Conservation (phyloP, 2,797 vertebrate genomes). For the Pogonophryne albipinna region DNA sequence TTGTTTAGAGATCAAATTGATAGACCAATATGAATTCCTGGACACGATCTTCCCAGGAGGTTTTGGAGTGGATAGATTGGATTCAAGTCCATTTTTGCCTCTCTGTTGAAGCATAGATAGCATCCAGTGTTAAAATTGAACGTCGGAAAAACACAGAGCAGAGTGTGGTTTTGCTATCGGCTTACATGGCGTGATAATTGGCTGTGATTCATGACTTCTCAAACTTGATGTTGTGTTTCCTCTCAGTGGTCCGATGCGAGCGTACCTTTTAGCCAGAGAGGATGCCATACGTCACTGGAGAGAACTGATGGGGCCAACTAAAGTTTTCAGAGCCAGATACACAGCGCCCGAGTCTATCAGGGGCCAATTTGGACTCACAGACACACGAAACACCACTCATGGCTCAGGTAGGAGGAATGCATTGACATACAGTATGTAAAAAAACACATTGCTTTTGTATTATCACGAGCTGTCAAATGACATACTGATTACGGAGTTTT, state of each 20-base stretch:
- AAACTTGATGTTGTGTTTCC: not conserved
- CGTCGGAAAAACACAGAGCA: not conserved
- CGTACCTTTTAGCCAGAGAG: constrained; percentile 93
- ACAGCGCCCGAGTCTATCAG: constrained; percentile 88
- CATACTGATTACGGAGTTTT: not conserved
- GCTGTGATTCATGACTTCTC: not conserved
- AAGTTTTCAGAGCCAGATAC: constrained; percentile 91
- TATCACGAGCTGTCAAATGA: constrained; percentile 1
- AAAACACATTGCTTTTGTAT: not conserved
- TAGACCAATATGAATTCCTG: constrained; percentile 13
- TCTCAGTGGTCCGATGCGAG: constrained; percentile 93
- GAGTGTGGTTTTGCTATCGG: not conserved
- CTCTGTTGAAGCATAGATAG: not conserved
- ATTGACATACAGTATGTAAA: not conserved
- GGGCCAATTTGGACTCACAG: constrained; percentile 92
- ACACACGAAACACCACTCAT: constrained; percentile 95
- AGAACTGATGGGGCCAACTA: constrained; percentile 95
- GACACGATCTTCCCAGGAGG: not conserved
- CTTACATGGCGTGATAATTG: not conserved
- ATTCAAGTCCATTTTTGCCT: not conserved
- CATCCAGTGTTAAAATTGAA: not conserved
- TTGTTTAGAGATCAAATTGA: constrained; percentile 14
- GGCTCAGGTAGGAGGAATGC: constrained; percentile 88
- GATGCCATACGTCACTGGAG: constrained; percentile 92
- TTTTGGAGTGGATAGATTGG: not conserved